Conservation (phyloP, 2,797 vertebrate genomes). For the Loriculus beryllinus region DNA sequence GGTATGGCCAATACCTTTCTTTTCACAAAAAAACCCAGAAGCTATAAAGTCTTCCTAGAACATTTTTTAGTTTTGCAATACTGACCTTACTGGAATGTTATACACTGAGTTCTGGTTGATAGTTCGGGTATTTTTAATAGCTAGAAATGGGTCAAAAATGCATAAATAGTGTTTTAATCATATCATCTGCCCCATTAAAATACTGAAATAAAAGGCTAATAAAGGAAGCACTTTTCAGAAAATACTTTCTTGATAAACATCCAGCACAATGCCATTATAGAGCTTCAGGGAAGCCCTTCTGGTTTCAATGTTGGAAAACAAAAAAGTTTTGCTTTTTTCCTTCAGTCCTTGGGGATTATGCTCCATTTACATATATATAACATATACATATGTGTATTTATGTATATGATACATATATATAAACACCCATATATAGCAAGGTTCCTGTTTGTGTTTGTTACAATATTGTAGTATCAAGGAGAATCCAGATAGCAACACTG, state of each 20-base stretch:
- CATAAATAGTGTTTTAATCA: neutral
- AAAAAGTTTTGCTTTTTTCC: slow-evolving; percentile 60
- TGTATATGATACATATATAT: slow-evolving; percentile 52
- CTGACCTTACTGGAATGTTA: slow-evolving; percentile 71
- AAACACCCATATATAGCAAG: slow-evolving; percentile 65
- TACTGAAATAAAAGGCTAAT: slow-evolving; percentile 69
- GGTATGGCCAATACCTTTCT: slow-evolving; percentile 37
- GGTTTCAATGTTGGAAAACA: slow-evolving; percentile 61
- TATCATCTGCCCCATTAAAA: slow-evolving; percentile 53
- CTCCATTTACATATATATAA: slow-evolving; percentile 57
- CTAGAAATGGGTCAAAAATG: slow-evolving; percentile 20
- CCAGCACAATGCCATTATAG: slow-evolving; percentile 70
- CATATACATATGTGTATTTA: slow-evolving; percentile 15
- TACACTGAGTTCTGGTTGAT: neutral
- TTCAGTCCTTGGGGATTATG: slow-evolving; percentile 75
- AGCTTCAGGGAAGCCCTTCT: slow-evolving; percentile 64
- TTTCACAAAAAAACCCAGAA: slow-evolving; percentile 29
- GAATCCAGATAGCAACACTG: slow-evolving; percentile 79
- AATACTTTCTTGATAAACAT: slow-evolving; percentile 49
- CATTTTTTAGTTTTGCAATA: neutral
- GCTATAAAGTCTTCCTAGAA: slow-evolving; percentile 47
- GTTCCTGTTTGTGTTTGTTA: slow-evolving; percentile 66
- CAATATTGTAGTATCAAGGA: slow-evolving; percentile 68
- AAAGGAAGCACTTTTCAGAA: slow-evolving; percentile 68
- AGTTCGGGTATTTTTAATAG: neutral